Evolutionary conservation across 2,113 vertebrate species (phyloP).

Genomic region (Tachysurus fulvidraco): DNA sequence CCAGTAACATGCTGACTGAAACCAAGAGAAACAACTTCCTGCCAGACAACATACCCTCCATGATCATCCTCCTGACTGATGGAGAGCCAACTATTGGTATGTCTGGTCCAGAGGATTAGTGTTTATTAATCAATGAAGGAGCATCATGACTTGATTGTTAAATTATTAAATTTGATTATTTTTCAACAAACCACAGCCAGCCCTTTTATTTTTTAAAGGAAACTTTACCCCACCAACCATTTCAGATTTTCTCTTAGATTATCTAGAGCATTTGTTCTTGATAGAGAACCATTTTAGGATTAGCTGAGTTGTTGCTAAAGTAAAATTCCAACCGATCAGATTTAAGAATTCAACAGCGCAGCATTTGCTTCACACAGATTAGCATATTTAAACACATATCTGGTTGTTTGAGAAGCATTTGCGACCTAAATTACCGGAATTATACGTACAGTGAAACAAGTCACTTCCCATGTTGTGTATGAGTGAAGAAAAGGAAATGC

Average conservation of each 20-base stretch:
- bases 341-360: not conserved
- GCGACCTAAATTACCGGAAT: not conserved
- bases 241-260: not conserved
- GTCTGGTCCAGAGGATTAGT: not conserved
- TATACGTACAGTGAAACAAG: not conserved
- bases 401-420: not conserved
- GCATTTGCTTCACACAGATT: not conserved
- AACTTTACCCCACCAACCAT: not conserved
- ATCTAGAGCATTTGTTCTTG: not conserved
- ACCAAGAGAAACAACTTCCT: constrained; percentile 56
- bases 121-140: not conserved
- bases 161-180: not conserved
- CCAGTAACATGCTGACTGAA: constrained; percentile 59
- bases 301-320: not conserved
- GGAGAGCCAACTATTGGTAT: constrained; percentile 66
- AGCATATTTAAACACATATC: too few relatives aligned
- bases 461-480: not conserved
- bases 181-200: not conserved
- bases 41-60: constrained; percentile 68
- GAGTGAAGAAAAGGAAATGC: not conserved
- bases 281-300: not conserved
- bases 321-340: not conserved
- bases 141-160: not conserved
- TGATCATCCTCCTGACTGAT: constrained; percentile 77
- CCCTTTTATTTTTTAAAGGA: not conserved